Conservation (phyloP, 2,797 vertebrate species). For the Momotus momota region DNA sequence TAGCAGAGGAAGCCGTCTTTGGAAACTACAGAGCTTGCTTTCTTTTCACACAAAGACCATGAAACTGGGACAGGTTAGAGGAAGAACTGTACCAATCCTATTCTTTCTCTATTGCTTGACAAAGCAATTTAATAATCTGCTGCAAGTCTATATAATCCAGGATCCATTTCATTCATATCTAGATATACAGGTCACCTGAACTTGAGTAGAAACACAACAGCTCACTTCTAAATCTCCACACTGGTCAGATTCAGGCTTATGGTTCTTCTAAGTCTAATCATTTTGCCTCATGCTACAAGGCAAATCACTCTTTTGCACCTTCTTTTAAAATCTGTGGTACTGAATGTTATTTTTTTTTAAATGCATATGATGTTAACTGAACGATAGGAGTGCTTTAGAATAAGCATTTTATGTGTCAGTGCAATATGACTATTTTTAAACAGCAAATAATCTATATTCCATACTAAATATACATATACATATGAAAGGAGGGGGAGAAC, state of each 20-base stretch:
- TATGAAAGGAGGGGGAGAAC: neutral
- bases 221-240: neutral
- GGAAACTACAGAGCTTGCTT: neutral
- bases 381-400: neutral
- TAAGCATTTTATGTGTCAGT: neutral
- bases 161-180: neutral
- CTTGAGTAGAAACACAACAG: neutral
- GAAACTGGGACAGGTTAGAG: neutral
- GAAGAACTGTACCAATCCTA: neutral
- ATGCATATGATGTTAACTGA: neutral
- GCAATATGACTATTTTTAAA: neutral
- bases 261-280: neutral
- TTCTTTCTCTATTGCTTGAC: neutral
- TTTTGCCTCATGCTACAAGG: neutral
- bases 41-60: neutral
- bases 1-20: neutral
- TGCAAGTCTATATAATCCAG: neutral
- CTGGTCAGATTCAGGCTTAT: neutral
- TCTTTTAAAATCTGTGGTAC: neutral
- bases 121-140: neutral
- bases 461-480: neutral
- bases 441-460: neutral
- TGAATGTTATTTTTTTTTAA: neutral
- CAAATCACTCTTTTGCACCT: neutral
- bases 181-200: neutral